Evolutionary conservation across 2,797 vertebrate genomes (phyloP), one percentile per base, ranked within the genome.

Genomic region (Bufotes viridis): DNA sequence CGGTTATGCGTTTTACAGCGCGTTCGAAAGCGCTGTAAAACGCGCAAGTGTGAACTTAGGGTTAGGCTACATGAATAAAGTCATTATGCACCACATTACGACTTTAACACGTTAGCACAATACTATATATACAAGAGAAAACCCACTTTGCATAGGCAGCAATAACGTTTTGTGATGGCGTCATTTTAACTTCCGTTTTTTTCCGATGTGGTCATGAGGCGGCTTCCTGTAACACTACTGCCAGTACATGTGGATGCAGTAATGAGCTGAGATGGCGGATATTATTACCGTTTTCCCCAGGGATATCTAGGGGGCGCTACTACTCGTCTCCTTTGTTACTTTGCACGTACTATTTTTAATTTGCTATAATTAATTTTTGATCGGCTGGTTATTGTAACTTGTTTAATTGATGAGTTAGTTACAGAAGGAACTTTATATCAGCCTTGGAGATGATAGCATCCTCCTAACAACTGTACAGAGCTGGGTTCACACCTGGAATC

Each of bases 361-460:
- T 74, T 61, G 22, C 55, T 42, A n/a, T 75, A 11, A 75, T 75
- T 10, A n/a, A 84, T 75, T 75, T 84, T 84, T 84, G 9, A 84
- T 42, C 67, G 8, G 20, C 22, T 81, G 20, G 34, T 81, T 81
- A 81, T 81, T 81, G 80, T 58, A 75, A 74, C 72, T 75, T 84
- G 55, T 34, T 49, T 84, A 75, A 84, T 84, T 84, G 69, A 84
- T 74, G 69, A 84, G 69, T n/a, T 84, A 61, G 75, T 84, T 84
- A 22, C 60, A 51, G 24, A 61, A 42, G 53, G 20, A 49, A 55
- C 51, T 53, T 76, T 76, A 51, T 75, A n/a, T 9, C 20, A 49
- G 1, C 70, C 34, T 11, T 14, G 3, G 72, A 75, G 72, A 75
- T 51, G 15, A 20, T 78, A 24, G 1, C 42, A 3, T 24, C 22